phyloP scores from a whole-genome alignment of 37 sponge, comb jelly and placozoan genomes.

The Geodia barretti region DNA sequence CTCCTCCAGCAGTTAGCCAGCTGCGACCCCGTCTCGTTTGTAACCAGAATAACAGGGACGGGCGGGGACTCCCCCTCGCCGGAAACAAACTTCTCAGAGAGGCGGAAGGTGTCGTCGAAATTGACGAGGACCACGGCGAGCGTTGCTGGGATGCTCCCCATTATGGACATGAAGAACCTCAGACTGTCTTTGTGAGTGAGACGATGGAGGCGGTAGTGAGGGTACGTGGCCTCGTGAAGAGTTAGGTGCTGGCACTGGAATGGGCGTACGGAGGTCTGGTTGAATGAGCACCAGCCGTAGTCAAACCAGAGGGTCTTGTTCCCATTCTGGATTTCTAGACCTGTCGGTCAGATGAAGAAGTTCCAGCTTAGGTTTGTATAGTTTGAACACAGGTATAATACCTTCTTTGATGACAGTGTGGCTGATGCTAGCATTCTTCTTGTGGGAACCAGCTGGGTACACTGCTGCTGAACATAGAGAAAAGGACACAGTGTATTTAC shows the following conservation, averaged over 20 bases:
- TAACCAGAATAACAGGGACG: not conserved
- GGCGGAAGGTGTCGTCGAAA: not conserved
- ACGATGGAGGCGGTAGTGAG: not conserved
- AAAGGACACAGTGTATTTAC: no score
- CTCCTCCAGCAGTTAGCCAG: not conserved
- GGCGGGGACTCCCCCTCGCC: not conserved
- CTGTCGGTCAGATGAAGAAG: no score
- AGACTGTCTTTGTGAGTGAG: not conserved
- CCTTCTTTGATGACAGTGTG: not conserved
- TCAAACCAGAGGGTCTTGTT: not conserved
- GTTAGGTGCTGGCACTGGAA: not conserved
- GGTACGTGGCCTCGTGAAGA: not conserved
- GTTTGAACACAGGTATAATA: not conserved
- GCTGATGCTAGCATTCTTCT: not conserved
- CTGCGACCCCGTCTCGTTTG: not conserved
- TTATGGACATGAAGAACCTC: not conserved
- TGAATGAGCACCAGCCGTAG: not conserved
- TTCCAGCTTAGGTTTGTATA: no score
- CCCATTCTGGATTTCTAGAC: not conserved
- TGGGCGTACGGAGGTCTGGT: not conserved
- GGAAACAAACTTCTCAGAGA: not conserved
- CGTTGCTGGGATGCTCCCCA: not conserved
- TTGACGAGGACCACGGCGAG: not conserved
- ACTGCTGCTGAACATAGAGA: no score
- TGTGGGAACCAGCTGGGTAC: not conserved